Percentiles rank a stretch among this genome's conserved stretches.
Conservation (phyloP, 2,888 invertebrate genomes). For the Cheilosia grossa region DNA sequence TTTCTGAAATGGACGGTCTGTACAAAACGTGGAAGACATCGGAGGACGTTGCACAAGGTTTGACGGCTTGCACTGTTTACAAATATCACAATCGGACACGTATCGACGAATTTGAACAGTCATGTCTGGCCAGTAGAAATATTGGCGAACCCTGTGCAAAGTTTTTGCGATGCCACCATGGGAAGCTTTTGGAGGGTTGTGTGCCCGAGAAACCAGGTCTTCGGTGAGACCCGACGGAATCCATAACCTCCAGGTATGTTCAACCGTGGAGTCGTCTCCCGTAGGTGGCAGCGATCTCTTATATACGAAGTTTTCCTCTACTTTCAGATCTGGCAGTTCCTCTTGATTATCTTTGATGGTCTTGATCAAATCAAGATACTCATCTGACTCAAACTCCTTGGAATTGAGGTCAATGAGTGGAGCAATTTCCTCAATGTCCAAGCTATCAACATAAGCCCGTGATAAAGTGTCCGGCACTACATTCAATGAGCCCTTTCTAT, state of each 20-base stretch:
- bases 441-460: conserved; percentile 1
- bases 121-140: conserved; percentile 21
- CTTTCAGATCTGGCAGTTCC: conserved; percentile 8
- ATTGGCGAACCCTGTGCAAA: background rate
- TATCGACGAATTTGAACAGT: conserved; percentile 3
- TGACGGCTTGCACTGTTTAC: conserved; percentile 14
- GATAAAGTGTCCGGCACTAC: conserved; percentile 14
- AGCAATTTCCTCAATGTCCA: background rate
- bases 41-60: conserved; percentile 9
- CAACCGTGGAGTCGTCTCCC: background rate
- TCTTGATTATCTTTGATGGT: conserved; percentile 1
- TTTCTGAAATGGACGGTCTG: background rate
- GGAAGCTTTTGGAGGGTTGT: conserved; percentile 23
- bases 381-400: conserved; percentile 1
- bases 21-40: background rate
- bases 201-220: conserved; percentile 19
- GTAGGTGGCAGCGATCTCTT: background rate
- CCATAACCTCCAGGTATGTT: conserved; percentile 35
- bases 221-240: conserved; percentile 25
- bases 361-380: background rate
- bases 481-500: conserved; percentile 75
- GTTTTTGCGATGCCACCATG: conserved; percentile 28
- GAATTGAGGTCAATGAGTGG: conserved; percentile 22
- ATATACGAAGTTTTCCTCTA: conserved; percentile 15
- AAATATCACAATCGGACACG: background rate